These are phyloP conservation scores for Scortum barcoo DNA, from an alignment of 2,113 vertebrate genomes.

Conservation along the genomic window DNA sequence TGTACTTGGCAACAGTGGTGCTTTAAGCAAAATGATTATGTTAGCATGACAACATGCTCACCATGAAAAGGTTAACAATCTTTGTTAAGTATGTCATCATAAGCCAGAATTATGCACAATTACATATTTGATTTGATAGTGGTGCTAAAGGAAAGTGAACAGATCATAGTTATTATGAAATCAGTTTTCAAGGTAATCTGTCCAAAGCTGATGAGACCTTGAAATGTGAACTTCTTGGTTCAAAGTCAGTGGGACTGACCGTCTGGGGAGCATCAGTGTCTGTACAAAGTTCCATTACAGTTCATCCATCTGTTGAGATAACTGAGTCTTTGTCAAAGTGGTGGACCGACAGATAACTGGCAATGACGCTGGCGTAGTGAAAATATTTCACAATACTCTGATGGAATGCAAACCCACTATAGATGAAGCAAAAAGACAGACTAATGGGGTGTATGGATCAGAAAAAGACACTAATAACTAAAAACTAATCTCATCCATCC, in stretches of 20 bases:
- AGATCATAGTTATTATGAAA: too few relatives aligned
- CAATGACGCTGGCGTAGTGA: too few relatives aligned
- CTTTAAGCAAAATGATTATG: neutral
- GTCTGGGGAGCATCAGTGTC: neutral
- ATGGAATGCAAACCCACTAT: neutral
- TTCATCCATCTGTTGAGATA: neutral
- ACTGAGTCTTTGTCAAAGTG: neutral
- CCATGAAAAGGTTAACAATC: neutral
- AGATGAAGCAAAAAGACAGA: constrained; percentile 25
- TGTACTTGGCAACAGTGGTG: too few relatives aligned
- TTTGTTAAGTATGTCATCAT: neutral
- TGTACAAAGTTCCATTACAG: neutral
- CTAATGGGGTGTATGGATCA: constrained; percentile 46
- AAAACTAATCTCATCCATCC: constrained; percentile 73
- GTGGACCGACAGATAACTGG: too few relatives aligned
- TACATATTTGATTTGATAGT: neutral
- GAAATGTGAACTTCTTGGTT: neutral
- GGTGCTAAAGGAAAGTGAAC: neutral
- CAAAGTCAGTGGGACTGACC: neutral
- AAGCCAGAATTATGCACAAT: neutral
- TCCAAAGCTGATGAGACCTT: neutral
- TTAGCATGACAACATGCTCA: neutral
- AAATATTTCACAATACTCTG: neutral
- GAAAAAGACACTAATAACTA: constrained; percentile 55
- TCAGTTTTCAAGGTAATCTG: neutral